Evolutionary conservation across 2,113 vertebrate genomes (phyloP).

Genomic region (Dascyllus trimaculatus): DNA sequence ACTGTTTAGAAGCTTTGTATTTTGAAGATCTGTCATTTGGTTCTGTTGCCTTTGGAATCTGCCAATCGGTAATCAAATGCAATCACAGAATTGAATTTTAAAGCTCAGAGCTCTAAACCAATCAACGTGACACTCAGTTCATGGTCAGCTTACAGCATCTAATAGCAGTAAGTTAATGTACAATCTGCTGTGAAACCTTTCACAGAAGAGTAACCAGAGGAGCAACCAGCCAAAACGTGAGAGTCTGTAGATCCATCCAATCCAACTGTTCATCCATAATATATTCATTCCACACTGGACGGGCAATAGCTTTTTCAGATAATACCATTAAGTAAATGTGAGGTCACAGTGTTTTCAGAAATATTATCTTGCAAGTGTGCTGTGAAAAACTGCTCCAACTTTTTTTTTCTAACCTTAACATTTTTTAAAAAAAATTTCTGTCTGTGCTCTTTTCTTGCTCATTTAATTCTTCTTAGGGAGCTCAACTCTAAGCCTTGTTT

Average conservation of each 20-base stretch:
- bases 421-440: background rate
- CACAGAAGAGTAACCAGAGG: conserved; percentile 2
- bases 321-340: background rate
- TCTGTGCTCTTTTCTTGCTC: background rate
- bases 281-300: background rate
- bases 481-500: conserved; percentile 15
- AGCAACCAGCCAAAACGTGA: background rate
- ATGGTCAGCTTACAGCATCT: conserved; percentile 18
- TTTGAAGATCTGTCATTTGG: too few species aligned
- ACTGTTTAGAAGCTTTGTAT: background rate
- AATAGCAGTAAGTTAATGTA: conserved; percentile 44
- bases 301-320: background rate
- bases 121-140: background rate
- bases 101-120: conserved; percentile 15
- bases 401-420: conserved; percentile 18
- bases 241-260: background rate
- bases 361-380: background rate
- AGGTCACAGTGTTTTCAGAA: background rate
- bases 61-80: too few species aligned
- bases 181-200: conserved; percentile 26
- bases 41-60: too few species aligned
- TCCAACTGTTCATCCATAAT: background rate
- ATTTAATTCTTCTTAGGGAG: conserved; percentile 14
- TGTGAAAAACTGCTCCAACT: conserved; percentile 10
- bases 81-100: background rate